These are phyloP conservation scores for Ceratina calcarata DNA, from an alignment of 1,140 invertebrate species.

Conservation along the genomic window DNA sequence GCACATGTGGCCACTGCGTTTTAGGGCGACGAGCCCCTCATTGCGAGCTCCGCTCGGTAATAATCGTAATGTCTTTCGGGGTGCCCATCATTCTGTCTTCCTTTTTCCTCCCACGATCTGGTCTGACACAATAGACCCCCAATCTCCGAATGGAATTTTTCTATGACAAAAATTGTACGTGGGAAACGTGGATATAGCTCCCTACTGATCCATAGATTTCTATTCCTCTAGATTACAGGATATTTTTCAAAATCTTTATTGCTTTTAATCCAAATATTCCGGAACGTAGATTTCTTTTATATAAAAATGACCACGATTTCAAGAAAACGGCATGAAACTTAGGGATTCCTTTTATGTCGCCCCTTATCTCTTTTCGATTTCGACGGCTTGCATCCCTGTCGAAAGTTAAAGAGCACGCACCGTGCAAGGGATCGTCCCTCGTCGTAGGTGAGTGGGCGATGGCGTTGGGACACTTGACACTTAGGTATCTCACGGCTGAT, in stretches of 20 bases:
- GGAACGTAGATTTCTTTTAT: too few species aligned
- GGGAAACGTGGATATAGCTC: conserved; percentile 46
- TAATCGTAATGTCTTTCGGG: conserved; percentile 80
- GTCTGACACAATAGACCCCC: conserved; percentile 37
- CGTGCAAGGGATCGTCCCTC: conserved; percentile 18
- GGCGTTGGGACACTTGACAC: conserved; percentile 72
- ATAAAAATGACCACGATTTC: background rate
- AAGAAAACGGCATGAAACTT: background rate
- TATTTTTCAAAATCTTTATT: too few species aligned
- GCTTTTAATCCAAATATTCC: too few species aligned
- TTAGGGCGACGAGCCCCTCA: conserved; percentile 68
- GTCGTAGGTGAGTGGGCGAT: conserved; percentile 37
- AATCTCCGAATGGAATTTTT: conserved; percentile 73
- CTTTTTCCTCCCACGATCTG: conserved; percentile 45
- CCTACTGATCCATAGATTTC: background rate
- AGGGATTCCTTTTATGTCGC: background rate
- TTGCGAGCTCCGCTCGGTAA: conserved; percentile 72
- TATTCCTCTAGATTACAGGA: background rate
- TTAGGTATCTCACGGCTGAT: conserved; percentile 71
- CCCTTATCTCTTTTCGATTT: conserved; percentile 55
- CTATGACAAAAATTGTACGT: conserved; percentile 65
- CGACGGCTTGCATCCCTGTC: conserved; percentile 47
- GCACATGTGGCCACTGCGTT: conserved; percentile 72
- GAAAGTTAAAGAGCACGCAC: conserved; percentile 29
- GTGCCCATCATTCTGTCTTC: conserved; percentile 61